Evolutionary conservation across 2,797 vertebrate species (phyloP).

Genomic region (Sylvia borin): DNA sequence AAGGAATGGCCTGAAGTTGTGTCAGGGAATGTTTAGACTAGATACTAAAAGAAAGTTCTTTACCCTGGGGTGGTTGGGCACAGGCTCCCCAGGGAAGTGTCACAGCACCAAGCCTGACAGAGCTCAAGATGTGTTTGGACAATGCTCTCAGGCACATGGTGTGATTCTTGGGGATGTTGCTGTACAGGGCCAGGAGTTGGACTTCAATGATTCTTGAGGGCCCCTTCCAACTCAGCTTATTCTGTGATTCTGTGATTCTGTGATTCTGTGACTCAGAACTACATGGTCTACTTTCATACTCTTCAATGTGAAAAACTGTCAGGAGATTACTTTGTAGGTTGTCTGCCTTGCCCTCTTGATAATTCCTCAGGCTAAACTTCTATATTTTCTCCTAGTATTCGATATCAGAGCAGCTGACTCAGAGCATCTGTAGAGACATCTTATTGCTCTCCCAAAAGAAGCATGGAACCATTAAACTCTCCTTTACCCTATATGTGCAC

Average conservation of each 20-base stretch:
- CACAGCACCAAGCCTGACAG: not conserved
- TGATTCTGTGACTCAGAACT: not conserved
- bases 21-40: not conserved
- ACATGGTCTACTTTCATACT: not conserved
- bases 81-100: not conserved
- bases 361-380: not conserved
- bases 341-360: not conserved
- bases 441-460: not conserved
- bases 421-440: not conserved
- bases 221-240: not conserved
- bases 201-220: fast-evolving
- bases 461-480: not conserved
- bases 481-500: not conserved
- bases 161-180: not conserved
- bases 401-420: not conserved
- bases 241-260: not conserved
- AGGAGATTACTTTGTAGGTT: not conserved
- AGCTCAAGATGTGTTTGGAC: not conserved
- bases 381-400: not conserved
- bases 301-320: not conserved
- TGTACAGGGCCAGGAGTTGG: not conserved
- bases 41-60: not conserved
- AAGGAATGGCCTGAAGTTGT: not conserved
- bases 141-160: not conserved
- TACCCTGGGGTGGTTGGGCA: not conserved